Base-by-base conservation (phyloP, 92 coral and sea anemone genomes). In the Virgularia gustaviana region DNA sequence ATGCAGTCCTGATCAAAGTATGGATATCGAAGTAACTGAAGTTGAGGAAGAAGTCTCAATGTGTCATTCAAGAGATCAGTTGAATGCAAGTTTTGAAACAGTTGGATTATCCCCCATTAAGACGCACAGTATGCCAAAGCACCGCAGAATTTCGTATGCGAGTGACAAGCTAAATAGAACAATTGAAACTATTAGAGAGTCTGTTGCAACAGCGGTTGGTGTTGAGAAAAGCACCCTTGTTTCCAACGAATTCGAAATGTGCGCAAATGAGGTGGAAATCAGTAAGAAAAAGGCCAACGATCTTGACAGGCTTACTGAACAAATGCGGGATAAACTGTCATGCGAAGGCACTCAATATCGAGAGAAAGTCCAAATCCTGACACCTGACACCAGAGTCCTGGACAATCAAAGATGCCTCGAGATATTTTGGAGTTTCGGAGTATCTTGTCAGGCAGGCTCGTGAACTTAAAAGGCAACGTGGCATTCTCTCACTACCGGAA, bases 401-500 rank as follows among this genome's bases (percentile, higher is more conserved):
- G 70, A 37, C 70, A 31, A 63, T 63, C 23, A 63, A 63, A 52
- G 43, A 15, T 37, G 70, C 70, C 36, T 52, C 37, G 43, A 36
- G 43, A 22, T 47, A 63, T 37, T 35, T 63, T 63, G 70, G 27
- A 34, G 49, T 63, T 63, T 63, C 70, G 8, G 70, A 63, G 43
- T 32, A 63, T 63, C 37, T 63, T 47, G 70, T 63, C 37, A 32
- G 49, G 70, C 22, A 63, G 47, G 70, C 70, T 37, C 37, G 43
- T 47, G 25, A 63, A 36, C 27, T 63, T 37, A 52, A 37, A 52
- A 34, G 43, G 43, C 31, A 63, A 63, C 37, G 43, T 37, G 78
- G 78, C 36, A 73, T 73, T 56, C 23, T 73, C 32, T 45, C 47
- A 34, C 34, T 37, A 42, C 78, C 78, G 27, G 61, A 73, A 55